A percentile compares a stretch with the other conserved stretches of the same genome.
Conservation (phyloP, 1,140 invertebrate genomes). For the Ectropis grisescens region DNA sequence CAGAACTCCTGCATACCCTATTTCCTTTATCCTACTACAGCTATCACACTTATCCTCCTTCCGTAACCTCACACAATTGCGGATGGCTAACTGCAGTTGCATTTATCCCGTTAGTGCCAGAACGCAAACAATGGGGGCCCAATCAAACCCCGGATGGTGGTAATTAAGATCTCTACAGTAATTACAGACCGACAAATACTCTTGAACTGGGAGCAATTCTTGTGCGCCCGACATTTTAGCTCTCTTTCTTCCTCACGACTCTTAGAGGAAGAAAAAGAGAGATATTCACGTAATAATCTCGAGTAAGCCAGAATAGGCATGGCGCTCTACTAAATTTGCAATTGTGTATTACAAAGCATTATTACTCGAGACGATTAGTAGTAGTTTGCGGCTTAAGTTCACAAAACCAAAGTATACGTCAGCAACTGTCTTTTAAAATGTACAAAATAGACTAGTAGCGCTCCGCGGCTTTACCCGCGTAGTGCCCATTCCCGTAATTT, state of each 20-base stretch:
- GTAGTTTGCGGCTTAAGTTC: too few species aligned
- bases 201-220: neutral
- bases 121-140: conserved; percentile 50
- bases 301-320: neutral
- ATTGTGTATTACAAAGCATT: neutral
- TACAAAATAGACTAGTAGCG: too few species aligned
- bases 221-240: neutral
- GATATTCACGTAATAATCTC: neutral
- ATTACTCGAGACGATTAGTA: too few species aligned
- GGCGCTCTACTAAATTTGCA: neutral
- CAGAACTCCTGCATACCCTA: too few species aligned
- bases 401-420: too few species aligned
- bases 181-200: conserved; percentile 20
- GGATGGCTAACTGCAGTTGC: conserved; percentile 46
- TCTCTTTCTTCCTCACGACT: neutral
- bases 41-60: too few species aligned
- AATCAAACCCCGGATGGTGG: conserved; percentile 54
- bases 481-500: too few species aligned
- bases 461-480: too few species aligned
- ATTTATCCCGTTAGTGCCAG: conserved; percentile 47
- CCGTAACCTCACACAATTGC: too few species aligned
- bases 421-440: too few species aligned
- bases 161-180: conserved; percentile 49
- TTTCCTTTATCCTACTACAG: too few species aligned
- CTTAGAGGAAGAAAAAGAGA: neutral